Base-by-base conservation (phyloP, 2,113 vertebrate genomes). In the Amphiprion ocellaris region DNA sequence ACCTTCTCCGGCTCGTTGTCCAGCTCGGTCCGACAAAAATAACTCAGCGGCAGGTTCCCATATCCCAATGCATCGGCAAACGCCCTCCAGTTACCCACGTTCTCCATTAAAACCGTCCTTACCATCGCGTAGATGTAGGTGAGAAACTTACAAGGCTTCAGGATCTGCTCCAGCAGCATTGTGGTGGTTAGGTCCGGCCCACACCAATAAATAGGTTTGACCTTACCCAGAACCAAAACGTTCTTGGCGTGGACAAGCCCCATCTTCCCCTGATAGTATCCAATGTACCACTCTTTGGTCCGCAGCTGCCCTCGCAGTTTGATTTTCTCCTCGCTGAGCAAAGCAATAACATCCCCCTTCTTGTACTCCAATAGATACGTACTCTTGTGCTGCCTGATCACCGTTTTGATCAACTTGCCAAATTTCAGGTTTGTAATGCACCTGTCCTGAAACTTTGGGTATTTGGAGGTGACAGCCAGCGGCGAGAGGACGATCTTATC, bases 271-370 rank as follows among this genome's bases (percentile, higher is more conserved):
- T 98, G 97, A 90, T 98, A 97, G 89, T 96, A 99, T 69, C 97
- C 98, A 1, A 98, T 97, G 80, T 98, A 99, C 98, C 98, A 99
- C 90, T 99, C 98, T 89, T 99, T 99, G 81, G 96, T 98, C 94
- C 98, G 96, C 60, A 99, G 92, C 68, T 99, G 97, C 5, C 98
- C 98, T 86, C 96, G 95, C 5, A 99, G 89, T 75, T 95, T 96
- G 89, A 99, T 95, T 80, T 97, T 98, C 90, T 99, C 98, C 89
- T 99, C 97, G 19, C 97, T 98, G 19, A 99, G 95, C 85, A 99
- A 89, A 4, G 97, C 98, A 0, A 99, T 82, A 7, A 96, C 77
- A 0, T 99, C 98, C 0, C 98, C 98, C 71, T 98, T 99, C 89
- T 97, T 98, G 85, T 99, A 99, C 75, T 99, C 98, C 93, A 99